phyloP scores from a whole-genome alignment of 1,140 invertebrate species.

The Drosophila repleta region DNA sequence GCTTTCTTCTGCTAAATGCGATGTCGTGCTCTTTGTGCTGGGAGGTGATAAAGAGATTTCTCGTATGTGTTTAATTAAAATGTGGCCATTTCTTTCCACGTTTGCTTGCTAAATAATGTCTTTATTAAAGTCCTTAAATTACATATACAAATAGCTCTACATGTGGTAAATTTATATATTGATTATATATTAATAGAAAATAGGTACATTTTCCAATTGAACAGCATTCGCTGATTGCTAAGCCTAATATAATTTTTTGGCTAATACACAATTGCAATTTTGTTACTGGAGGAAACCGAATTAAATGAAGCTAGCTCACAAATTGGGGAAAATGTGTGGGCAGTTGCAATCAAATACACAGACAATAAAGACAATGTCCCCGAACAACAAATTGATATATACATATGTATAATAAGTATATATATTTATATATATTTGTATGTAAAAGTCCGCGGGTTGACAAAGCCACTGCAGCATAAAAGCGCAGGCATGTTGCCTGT shows the following conservation, averaged over 20 bases:
- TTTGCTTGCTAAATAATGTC: constrained; percentile 38
- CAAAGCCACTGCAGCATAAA: constrained; percentile 75
- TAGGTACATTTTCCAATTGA: background rate
- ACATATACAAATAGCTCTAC: background rate
- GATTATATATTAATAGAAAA: too few relatives aligned
- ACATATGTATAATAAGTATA: background rate
- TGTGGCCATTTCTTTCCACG: constrained; percentile 18
- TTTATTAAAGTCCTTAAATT: constrained; percentile 34
- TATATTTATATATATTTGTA: background rate
- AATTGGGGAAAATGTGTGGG: constrained; percentile 40
- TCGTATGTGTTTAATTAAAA: constrained; percentile 67
- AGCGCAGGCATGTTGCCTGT: constrained; percentile 71
- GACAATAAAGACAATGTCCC: constrained; percentile 36
- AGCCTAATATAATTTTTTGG: constrained; percentile 8
- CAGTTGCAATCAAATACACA: constrained; percentile 36
- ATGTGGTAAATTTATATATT: background rate
- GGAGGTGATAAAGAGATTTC: constrained; percentile 54
- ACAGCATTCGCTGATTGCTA: background rate
- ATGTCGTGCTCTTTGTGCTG: constrained; percentile 19
- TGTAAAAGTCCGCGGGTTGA: constrained; percentile 74
- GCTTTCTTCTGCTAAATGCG: constrained; percentile 26
- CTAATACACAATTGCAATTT: background rate
- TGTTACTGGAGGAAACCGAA: background rate
- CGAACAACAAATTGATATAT: constrained; percentile 80
- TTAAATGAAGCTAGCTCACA: constrained; percentile 57